Percentiles rank a stretch among this genome's conserved stretches.
These are phyloP conservation scores for Macroglossus sobrinus DNA, from an alignment of 2,113 vertebrate species.

Conservation along the genomic window DNA sequence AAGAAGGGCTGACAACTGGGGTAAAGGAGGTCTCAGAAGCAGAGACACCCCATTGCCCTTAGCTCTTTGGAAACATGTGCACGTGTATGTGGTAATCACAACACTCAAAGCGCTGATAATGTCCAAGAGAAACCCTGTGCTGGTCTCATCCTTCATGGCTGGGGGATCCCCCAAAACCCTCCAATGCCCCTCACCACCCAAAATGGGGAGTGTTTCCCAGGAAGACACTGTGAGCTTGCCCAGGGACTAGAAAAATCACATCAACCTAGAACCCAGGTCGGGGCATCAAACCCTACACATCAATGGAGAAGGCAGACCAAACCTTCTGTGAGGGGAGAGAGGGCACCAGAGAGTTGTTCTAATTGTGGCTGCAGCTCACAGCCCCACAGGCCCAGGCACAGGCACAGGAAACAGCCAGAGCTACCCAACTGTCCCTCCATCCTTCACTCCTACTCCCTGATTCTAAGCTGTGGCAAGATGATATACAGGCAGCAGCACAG, in stretches of 20 bases:
- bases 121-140: background rate
- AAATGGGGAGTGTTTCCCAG: background rate
- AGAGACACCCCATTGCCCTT: background rate
- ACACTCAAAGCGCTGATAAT: background rate
- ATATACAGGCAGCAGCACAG: background rate
- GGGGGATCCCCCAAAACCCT: background rate
- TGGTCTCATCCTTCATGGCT: background rate
- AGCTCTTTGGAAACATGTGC: background rate
- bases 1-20: background rate
- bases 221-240: background rate
- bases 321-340: background rate
- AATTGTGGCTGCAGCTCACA: background rate
- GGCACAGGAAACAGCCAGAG: background rate
- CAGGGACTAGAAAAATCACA: background rate
- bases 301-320: background rate
- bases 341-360: background rate
- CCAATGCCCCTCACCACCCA: background rate
- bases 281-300: background rate
- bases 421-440: background rate
- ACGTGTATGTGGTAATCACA: background rate
- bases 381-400: background rate
- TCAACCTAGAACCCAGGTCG: background rate
- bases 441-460: background rate
- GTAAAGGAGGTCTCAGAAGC: background rate
- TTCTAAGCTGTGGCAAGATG: background rate